phyloP scores from a whole-genome alignment of 2,113 vertebrate species.

The Cathartes aura region DNA sequence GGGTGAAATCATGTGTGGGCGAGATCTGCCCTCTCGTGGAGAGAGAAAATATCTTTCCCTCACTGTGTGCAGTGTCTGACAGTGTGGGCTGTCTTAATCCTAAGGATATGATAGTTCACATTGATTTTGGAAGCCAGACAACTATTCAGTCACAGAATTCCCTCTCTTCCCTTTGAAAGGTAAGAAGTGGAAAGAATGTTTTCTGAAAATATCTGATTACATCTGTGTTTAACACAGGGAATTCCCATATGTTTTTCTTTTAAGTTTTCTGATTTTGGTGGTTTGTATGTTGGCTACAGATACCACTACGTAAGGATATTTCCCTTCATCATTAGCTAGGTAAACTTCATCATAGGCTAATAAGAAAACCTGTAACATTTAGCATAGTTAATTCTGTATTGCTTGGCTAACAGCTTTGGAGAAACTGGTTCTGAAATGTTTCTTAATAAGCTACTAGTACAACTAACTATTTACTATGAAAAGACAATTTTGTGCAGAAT shows the following conservation, averaged over 20 bases:
- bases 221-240: background rate
- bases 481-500: background rate
- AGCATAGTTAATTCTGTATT: background rate
- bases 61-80: background rate
- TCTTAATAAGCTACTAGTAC: background rate
- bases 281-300: background rate
- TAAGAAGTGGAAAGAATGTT: background rate
- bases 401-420: background rate
- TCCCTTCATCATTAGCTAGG: background rate
- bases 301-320: background rate
- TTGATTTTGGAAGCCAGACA: background rate
- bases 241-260: background rate
- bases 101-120: background rate
- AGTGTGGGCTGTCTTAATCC: background rate
- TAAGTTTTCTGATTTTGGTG: background rate
- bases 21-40: constrained; percentile 76
- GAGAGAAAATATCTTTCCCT: constrained; percentile 20
- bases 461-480: background rate
- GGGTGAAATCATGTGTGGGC: background rate
- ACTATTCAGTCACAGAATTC: background rate
- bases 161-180: background rate
- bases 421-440: background rate
- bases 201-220: background rate
- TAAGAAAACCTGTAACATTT: background rate
- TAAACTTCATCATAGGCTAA: background rate